Evolutionary conservation across 2,797 vertebrate species (phyloP).

Genomic region (Urosaurus nigricauda): DNA sequence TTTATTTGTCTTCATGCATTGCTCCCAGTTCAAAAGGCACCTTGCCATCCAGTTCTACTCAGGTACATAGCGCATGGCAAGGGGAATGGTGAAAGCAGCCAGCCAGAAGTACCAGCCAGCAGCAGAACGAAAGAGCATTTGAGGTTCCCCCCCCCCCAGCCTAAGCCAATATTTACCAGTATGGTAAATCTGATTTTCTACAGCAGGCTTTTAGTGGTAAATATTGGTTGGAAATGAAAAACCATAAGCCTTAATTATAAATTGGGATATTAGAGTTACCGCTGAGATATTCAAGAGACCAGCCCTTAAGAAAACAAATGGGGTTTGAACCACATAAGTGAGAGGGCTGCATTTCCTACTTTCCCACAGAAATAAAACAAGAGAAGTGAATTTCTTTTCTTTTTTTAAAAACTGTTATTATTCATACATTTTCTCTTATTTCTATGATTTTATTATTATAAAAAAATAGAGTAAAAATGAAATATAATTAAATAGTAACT

Average conservation of each 20-base stretch:
- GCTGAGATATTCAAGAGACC: slow-evolving; percentile 37
- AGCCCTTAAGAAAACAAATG: slow-evolving; percentile 27
- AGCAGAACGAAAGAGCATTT: slow-evolving; percentile 52
- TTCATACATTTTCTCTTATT: no score
- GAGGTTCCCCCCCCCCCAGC: slow-evolving; percentile 56
- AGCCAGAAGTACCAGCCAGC: slow-evolving; percentile 57
- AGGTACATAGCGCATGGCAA: slow-evolving; percentile 5
- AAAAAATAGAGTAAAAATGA: no score
- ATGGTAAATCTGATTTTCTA: slow-evolving; percentile 68
- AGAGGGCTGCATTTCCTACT: background rate
- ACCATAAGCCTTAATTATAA: slow-evolving; percentile 74
- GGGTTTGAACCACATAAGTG: slow-evolving; percentile 21
- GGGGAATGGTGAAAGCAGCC: slow-evolving; percentile 53
- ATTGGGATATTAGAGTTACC: slow-evolving; percentile 67
- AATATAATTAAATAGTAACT: no score
- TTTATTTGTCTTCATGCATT: background rate
- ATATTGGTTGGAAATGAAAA: slow-evolving; percentile 61
- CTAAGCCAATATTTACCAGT: slow-evolving; percentile 75
- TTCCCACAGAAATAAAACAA: no score
- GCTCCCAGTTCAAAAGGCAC: slow-evolving; percentile 14
- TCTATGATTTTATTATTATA: no score
- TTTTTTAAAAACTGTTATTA: no score
- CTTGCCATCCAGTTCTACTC: slow-evolving; percentile 35
- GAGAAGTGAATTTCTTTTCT: no score
- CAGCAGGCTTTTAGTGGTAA: slow-evolving; percentile 70